phyloP scores from a whole-genome alignment of 2,113 vertebrate species.

The Solenodon paradoxus region DNA sequence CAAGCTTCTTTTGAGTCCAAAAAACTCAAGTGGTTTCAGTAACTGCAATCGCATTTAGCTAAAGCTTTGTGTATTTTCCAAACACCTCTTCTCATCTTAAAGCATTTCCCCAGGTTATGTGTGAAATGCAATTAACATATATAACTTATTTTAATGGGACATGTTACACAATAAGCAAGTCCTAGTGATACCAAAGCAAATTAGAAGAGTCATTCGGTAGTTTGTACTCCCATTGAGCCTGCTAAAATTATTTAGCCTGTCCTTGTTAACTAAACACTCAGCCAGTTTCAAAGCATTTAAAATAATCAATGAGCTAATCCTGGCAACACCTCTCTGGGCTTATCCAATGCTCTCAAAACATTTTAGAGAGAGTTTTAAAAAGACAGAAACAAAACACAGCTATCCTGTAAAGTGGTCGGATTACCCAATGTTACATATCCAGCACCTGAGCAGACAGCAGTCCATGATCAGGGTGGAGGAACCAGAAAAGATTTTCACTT shows the following conservation, averaged over 20 bases:
- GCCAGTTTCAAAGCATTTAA: conserved; percentile 56
- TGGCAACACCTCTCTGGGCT: neutral
- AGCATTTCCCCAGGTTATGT: neutral
- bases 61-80: conserved; percentile 20
- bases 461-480: neutral
- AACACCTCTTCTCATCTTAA: conserved; percentile 34
- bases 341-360: conserved; percentile 9
- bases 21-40: neutral
- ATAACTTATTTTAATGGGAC: conserved; percentile 49
- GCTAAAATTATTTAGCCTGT: conserved; percentile 28
- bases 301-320: conserved; percentile 60
- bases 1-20: neutral
- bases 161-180: conserved; percentile 30
- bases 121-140: conserved; percentile 40
- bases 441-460: neutral
- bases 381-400: neutral
- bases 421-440: neutral
- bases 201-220: neutral
- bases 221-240: neutral
- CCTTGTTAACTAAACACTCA: conserved; percentile 38
- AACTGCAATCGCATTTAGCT: neutral
- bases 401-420: neutral
- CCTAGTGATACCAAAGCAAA: conserved; percentile 32
- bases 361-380: conserved; percentile 23
- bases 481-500: neutral